These are phyloP conservation scores for Atrichornis clamosus DNA, from an alignment of 2,113 vertebrate genomes.

Conservation along the genomic window DNA sequence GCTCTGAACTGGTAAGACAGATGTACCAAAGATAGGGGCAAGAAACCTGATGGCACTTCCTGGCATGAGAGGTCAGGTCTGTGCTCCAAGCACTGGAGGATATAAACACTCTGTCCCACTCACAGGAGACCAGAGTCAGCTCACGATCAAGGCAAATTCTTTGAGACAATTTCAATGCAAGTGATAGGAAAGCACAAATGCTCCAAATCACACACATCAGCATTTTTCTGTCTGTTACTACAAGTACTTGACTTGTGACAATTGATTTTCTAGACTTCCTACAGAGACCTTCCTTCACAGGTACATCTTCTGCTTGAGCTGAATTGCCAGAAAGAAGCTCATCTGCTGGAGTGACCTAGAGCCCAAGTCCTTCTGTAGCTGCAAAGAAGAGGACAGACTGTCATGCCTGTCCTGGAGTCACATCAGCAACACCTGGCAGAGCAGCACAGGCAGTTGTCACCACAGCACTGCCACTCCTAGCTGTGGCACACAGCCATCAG, in stretches of 20 bases:
- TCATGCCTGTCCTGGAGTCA: background rate
- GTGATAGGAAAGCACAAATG: background rate
- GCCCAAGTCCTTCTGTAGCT: background rate
- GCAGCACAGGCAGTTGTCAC: background rate
- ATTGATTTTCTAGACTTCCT: background rate
- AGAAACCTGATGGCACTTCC: background rate
- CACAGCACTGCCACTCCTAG: background rate
- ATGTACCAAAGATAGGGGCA: background rate
- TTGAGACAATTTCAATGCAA: background rate
- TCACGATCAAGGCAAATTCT: background rate
- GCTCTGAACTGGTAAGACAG: background rate
- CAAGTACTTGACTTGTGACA: background rate
- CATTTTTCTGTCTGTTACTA: background rate
- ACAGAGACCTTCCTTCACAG: background rate
- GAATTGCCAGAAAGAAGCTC: background rate
- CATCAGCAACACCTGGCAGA: background rate
- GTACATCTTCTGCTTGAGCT: background rate
- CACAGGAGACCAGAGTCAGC: background rate
- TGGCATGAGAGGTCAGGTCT: background rate
- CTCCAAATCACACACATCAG: background rate
- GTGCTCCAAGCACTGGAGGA: background rate
- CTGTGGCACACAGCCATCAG: background rate
- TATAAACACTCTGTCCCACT: background rate
- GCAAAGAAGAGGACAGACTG: background rate
- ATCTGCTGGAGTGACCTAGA: background rate